Evolutionary conservation across 2,888 invertebrate species (phyloP).

Genomic region (Acleris holmiana): DNA sequence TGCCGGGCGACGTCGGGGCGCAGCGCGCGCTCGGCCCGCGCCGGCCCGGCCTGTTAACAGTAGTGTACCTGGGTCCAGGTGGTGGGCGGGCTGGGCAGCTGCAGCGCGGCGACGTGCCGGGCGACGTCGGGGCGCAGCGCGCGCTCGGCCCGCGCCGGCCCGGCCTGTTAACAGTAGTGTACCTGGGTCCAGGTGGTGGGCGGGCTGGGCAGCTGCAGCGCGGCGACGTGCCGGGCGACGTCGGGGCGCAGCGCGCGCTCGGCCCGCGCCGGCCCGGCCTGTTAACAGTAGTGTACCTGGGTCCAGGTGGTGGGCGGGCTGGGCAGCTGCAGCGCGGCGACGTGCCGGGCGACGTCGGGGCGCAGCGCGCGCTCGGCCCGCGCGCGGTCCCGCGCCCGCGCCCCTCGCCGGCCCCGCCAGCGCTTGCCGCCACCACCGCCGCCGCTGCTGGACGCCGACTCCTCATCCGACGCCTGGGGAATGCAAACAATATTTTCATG

Average conservation of each 20-base stretch:
- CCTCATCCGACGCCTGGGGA: conserved; percentile 69
- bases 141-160: too few species aligned
- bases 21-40: too few species aligned
- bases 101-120: too few species aligned
- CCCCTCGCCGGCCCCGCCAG: conserved; percentile 51
- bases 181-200: conserved; percentile 70
- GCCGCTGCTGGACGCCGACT: conserved; percentile 66
- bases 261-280: conserved; percentile 33
- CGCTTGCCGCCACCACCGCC: conserved; percentile 58
- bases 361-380: conserved; percentile 44
- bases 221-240: conserved; percentile 78
- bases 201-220: conserved; percentile 60
- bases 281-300: conserved; percentile 50
- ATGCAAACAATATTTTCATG: background rate
- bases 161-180: background rate
- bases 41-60: too few species aligned
- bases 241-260: conserved; percentile 62
- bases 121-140: too few species aligned
- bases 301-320: conserved; percentile 65
- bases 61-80: too few species aligned
- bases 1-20: too few species aligned
- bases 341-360: conserved; percentile 82
- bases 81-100: too few species aligned
- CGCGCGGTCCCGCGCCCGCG: background rate
- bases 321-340: conserved; percentile 60